Percentiles rank a stretch among this genome's conserved stretches.
These are phyloP conservation scores for Liasis olivaceus DNA, from an alignment of 2,797 vertebrate species.

Conservation along the genomic window DNA sequence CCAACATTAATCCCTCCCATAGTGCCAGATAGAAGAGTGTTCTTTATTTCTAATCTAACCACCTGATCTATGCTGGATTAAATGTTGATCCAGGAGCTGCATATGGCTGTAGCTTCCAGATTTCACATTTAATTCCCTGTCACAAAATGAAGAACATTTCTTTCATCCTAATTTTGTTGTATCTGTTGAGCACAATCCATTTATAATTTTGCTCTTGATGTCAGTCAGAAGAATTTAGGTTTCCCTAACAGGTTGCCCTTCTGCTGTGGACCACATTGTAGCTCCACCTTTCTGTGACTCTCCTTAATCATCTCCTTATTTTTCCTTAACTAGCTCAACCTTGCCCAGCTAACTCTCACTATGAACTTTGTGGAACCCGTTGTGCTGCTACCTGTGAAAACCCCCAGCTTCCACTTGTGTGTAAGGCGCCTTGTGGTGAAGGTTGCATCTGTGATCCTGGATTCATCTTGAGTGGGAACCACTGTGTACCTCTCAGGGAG, in stretches of 20 bases:
- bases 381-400: conserved; percentile 74
- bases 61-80: not conserved
- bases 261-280: not conserved
- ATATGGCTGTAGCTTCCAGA: not conserved
- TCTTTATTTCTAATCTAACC: not conserved
- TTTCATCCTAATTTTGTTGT: not conserved
- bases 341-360: conserved; percentile 77
- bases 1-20: not conserved
- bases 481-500: conserved; percentile 44
- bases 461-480: conserved; percentile 72
- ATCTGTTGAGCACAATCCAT: not conserved
- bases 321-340: conserved; percentile 59
- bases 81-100: not conserved
- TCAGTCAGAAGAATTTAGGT: not conserved
- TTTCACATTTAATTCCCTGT: not conserved
- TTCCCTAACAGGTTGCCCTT: too few species aligned
- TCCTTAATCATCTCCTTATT: not conserved
- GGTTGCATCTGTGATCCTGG: conserved; percentile 77
- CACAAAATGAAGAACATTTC: not conserved
- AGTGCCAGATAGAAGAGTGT: not conserved
- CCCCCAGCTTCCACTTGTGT: conserved; percentile 60
- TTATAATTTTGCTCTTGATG: not conserved
- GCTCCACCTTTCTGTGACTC: not conserved
- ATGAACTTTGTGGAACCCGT: conserved; percentile 72
- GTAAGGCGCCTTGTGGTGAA: conserved; percentile 72